Base-by-base conservation (phyloP, 2,797 vertebrate genomes). In the Nyctibius grandis region DNA sequence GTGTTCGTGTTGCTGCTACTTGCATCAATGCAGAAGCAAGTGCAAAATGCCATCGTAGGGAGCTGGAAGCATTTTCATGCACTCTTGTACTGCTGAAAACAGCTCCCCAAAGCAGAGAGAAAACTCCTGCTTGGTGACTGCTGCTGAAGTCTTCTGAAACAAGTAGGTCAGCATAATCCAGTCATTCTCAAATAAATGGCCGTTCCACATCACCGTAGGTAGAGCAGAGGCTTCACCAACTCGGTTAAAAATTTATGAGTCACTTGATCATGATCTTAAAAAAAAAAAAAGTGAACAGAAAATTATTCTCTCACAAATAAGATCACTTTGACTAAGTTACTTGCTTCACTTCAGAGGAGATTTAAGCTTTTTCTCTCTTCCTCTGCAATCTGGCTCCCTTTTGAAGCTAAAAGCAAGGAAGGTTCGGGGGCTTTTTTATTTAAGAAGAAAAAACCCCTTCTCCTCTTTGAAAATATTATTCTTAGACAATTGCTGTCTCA, bases 401-500 rank as follows among this genome's bases (percentile, higher is more conserved):
- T 96, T 97, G 95, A 97, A 97, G 93, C 94, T 88, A 90, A 94
- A 96, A 96, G 89, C 95, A 97, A 97, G 83, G 80, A 72, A 96
- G 88, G 94, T 94, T 90, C 8, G 28, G 87, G 96, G 91, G 64
- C 83, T 93, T 96, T 96, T 93, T 97, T 96, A 95, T 89, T 91
- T 91, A 91, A 94, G 83, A 89, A 96, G 81, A 36, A 72, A 94
- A 93, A 92, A 84, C 59, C 22, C 63, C 25, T 93, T 95, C 54
- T 93, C 29, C 20, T 75, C 85, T 98, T 97, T 96, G 91, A 94
- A 97, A 97, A 83, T 93, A 93, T 79, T 95, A 96, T 94, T 96
- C 86, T 92, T 88, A 94, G 89, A 97, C 76, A 97, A 96, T 94
- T 96, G 89, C 69, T 96, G 50, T 92, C 91, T 94, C 36, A 69